Conservation (phyloP, 2,888 invertebrate genomes). For the Strigamia crassipes region DNA sequence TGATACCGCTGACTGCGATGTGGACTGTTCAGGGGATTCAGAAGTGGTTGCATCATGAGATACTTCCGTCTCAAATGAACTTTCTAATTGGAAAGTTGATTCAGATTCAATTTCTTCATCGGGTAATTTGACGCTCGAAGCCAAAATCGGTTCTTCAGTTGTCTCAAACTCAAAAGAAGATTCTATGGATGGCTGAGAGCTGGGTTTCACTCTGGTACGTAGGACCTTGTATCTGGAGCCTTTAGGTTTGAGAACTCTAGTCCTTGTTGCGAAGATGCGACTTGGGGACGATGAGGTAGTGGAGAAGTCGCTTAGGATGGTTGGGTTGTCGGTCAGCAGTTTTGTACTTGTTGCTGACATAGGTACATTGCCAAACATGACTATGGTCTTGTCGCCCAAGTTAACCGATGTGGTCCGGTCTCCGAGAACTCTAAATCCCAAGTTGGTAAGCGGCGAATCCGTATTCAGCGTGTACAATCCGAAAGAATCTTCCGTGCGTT, state of each 20-base stretch:
- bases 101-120: constrained; percentile 25
- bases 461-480: constrained; percentile 52
- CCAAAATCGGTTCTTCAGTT: background rate
- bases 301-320: background rate
- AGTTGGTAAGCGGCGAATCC: constrained; percentile 50
- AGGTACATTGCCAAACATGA: constrained; percentile 50
- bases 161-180: constrained; percentile 16
- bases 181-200: background rate
- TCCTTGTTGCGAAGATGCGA: constrained; percentile 31
- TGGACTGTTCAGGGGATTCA: background rate
- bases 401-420: constrained; percentile 53
- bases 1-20: background rate
- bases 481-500: constrained; percentile 46
- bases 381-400: constrained; percentile 52
- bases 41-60: background rate
- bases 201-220: background rate
- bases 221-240: background rate
- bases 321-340: background rate
- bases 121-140: background rate
- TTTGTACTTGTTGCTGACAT: background rate
- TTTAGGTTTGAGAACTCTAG: background rate
- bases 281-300: background rate
- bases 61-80: background rate
- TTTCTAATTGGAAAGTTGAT: background rate
- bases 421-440: constrained; percentile 52